phyloP scores from a whole-genome alignment of 2,888 invertebrate species.

The Brachynemurus nebulosus region DNA sequence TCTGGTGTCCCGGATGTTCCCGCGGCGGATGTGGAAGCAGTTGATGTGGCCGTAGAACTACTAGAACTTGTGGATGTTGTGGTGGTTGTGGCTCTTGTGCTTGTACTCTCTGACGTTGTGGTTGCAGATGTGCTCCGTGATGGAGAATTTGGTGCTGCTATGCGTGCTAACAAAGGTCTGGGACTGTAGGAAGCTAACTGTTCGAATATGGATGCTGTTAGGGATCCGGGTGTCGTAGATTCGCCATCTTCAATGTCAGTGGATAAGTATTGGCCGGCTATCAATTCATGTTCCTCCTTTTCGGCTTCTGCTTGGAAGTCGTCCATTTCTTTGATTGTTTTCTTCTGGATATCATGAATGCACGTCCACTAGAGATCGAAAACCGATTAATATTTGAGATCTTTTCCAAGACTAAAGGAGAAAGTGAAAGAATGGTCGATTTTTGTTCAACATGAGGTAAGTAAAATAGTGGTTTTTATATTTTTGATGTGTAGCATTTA shows the following conservation, averaged over 20 bases:
- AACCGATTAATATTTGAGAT: no score
- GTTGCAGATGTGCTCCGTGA: background rate
- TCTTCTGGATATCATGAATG: conserved; percentile 81
- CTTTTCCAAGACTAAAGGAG: no score
- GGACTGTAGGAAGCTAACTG: background rate
- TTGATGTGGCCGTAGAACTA: background rate
- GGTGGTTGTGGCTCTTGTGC: background rate
- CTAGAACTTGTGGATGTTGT: background rate
- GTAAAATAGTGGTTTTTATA: no score
- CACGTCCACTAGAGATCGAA: conserved; percentile 87
- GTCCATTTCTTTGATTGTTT: conserved; percentile 31
- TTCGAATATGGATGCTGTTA: background rate
- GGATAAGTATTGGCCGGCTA: background rate
- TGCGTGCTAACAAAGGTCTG: background rate
- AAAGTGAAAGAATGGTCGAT: no score
- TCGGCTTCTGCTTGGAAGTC: conserved; percentile 25
- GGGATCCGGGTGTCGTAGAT: background rate
- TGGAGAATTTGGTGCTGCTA: background rate
- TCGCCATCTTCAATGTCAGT: background rate
- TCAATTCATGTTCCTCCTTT: conserved; percentile 17
- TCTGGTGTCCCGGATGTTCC: background rate
- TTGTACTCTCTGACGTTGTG: background rate
- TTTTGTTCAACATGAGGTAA: no score
- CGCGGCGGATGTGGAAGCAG: background rate
- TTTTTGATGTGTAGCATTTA: no score